A percentile compares a stretch with the other conserved stretches of the same genome.
phyloP scores from a whole-genome alignment of 2,797 vertebrate species.

The Pagetopsis macropterus region DNA sequence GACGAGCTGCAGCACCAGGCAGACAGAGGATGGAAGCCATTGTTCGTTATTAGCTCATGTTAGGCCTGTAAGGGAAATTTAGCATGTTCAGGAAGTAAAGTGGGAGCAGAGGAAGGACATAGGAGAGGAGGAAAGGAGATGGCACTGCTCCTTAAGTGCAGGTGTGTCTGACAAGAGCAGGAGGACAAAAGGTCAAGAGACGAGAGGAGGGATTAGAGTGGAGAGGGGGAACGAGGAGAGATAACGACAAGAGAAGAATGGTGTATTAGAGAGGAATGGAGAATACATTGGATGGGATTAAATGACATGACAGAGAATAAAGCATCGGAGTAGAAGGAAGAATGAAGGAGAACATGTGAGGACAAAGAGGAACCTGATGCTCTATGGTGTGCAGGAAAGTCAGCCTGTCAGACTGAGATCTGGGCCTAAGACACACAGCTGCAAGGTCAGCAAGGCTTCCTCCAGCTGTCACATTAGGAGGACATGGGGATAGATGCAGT shows the following conservation, averaged over 20 bases:
- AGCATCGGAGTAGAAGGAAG: slow-evolving; percentile 6
- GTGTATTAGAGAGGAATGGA: slow-evolving; percentile 12
- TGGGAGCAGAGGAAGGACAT: slow-evolving; percentile 17
- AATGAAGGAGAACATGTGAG: slow-evolving; percentile 39
- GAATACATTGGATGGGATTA: slow-evolving; percentile 22
- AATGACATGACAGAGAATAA: slow-evolving; percentile 10
- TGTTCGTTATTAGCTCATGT: slow-evolving; percentile 45
- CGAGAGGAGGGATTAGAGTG: slow-evolving; percentile 26
- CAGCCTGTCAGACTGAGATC: slow-evolving; percentile 47
- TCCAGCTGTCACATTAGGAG: slow-evolving; percentile 67
- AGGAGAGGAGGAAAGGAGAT: slow-evolving; percentile 23
- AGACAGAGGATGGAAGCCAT: slow-evolving; percentile 41
- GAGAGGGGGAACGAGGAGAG: background rate
- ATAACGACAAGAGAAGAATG: background rate
- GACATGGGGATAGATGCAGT: slow-evolving; percentile 61
- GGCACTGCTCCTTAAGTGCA: slow-evolving; percentile 37
- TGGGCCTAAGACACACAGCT: slow-evolving; percentile 54
- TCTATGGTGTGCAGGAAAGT: slow-evolving; percentile 29
- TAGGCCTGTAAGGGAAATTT: slow-evolving; percentile 33
- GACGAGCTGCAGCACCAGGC: slow-evolving; percentile 44
- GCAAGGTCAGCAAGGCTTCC: slow-evolving; percentile 63
- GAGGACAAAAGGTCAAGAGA: slow-evolving; percentile 28
- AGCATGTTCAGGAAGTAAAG: slow-evolving; percentile 43
- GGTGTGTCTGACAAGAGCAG: slow-evolving; percentile 41
- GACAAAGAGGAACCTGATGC: slow-evolving; percentile 39